These are phyloP conservation scores for Pygoscelis adeliae DNA, from an alignment of 2,113 vertebrate genomes.

Conservation along the genomic window DNA sequence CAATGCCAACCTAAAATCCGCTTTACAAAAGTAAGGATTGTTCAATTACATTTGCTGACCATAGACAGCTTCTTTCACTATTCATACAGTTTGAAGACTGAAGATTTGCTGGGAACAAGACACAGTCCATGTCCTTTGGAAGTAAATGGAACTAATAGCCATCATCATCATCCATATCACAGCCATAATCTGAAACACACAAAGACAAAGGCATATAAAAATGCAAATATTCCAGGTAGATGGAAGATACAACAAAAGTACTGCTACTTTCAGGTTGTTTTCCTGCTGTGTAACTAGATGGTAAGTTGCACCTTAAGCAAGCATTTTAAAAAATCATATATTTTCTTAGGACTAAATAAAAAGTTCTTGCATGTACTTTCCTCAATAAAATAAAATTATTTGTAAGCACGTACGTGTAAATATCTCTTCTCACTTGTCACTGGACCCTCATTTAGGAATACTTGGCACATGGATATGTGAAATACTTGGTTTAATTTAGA, in stretches of 20 bases:
- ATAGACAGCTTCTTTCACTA: slow-evolving; percentile 33
- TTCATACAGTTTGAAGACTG: not conserved
- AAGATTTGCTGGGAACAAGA: slow-evolving; percentile 9
- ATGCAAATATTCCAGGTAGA: not conserved
- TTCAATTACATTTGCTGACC: not conserved
- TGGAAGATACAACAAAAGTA: not conserved
- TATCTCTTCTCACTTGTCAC: not conserved
- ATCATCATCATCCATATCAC: slow-evolving; percentile 87
- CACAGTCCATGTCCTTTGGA: not conserved
- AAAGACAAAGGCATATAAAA: not conserved
- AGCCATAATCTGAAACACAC: slow-evolving; percentile 87
- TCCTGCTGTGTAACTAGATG: not conserved
- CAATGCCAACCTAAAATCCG: not conserved
- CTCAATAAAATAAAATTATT: not conserved
- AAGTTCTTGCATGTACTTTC: not conserved
- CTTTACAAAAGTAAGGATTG: slow-evolving; percentile 36
- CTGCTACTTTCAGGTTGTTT: not conserved
- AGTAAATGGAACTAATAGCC: slow-evolving; percentile 72
- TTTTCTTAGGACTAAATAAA: not conserved
- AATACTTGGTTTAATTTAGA: not conserved
- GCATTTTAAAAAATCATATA: not conserved
- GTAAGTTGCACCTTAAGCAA: not conserved
- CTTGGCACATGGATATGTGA: not conserved
- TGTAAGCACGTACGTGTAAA: not conserved
- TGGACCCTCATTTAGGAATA: not conserved